Conservation (phyloP, 2,888 invertebrate species). For the Drosophila kambysellisi region DNA sequence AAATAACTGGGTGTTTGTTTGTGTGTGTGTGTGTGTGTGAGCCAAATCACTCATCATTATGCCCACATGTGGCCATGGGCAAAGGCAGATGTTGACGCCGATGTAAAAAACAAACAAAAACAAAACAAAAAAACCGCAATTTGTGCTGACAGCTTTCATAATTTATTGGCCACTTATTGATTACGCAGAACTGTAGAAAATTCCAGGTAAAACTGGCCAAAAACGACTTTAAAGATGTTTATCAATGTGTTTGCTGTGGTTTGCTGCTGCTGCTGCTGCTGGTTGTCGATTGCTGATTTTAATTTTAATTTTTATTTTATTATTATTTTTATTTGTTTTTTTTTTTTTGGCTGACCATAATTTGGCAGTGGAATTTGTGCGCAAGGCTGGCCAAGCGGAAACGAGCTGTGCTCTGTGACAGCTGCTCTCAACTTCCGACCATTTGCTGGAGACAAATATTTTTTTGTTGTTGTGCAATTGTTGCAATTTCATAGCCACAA, state of each 20-base stretch:
- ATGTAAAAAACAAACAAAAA: constrained; percentile 21
- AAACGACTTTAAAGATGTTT: constrained; percentile 40
- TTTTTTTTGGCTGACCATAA: constrained; percentile 15
- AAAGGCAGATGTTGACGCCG: constrained; percentile 6
- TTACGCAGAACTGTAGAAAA: constrained; percentile 38
- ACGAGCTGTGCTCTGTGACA: constrained; percentile 57
- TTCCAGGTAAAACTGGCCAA: constrained; percentile 25
- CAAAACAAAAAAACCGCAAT: constrained; percentile 34
- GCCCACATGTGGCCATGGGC: constrained; percentile 51
- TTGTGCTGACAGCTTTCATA: constrained; percentile 71
- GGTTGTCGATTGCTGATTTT: neutral
- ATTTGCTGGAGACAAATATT: constrained; percentile 31
- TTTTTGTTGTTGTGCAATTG: constrained; percentile 52
- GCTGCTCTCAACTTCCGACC: constrained; percentile 57
- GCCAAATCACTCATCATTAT: constrained; percentile 52
- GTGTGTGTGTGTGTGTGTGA: constrained; percentile 1
- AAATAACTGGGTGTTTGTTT: neutral
- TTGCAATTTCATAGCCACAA: constrained; percentile 75
- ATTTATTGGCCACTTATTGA: constrained; percentile 79
- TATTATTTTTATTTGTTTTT: too few relatives aligned
- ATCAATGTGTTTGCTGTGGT: constrained; percentile 34
- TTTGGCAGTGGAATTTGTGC: constrained; percentile 38
- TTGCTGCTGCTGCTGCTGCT: neutral
- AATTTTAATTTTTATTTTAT: neutral
- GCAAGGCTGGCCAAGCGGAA: constrained; percentile 65